Evolutionary conservation across 2,888 invertebrate species (phyloP), one percentile per base, ranked within the genome.

Genomic region (Drosophila mimica): DNA sequence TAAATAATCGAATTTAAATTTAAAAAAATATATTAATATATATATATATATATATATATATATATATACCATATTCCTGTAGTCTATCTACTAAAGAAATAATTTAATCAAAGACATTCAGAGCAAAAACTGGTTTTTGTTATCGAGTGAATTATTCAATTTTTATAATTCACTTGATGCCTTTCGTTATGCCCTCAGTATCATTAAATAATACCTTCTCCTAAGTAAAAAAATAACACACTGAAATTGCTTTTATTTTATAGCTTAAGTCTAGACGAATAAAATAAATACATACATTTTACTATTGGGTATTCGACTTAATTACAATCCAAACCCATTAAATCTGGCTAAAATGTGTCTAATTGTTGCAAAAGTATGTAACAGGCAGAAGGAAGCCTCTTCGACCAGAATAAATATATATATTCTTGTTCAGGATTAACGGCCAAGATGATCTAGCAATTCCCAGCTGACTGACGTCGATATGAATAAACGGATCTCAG

Each of bases 311-410:
- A 13, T 46, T 20, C 46, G 5, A 20, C 20, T 11, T 43, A 43
- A 11, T 43, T 20, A 6, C 13, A 7, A 7, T 4, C 1, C 4
- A 20, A 46, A 13, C 20, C 8, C 2, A 15, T 20, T 46, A 25
- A 0, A 0, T 4, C 0, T 20, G 15, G 13, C 4, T n/a, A n/a
- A n/a, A 9, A n/a, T 15, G 7, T 13, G 7, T 7, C 7, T 7
- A 46, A 7, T 46, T n/a, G 4, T 4, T 11, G 4, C 0, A 20
- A 13, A 46, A 13, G 13, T 20, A 4, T 20, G 13, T 7, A 46
- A 20, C 13, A 7, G 13, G 7, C 46, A 20, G 20, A 20, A 7
- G 13, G 2, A 20, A 20, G 13, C 20, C 3, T 13, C 13, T 4
- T 7, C 13, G 3, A 20, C 7, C 13, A 20, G 13, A 7, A 46